These are phyloP conservation scores for Todus mexicanus DNA, from an alignment of 2,797 vertebrate genomes.

Conservation along the genomic window DNA sequence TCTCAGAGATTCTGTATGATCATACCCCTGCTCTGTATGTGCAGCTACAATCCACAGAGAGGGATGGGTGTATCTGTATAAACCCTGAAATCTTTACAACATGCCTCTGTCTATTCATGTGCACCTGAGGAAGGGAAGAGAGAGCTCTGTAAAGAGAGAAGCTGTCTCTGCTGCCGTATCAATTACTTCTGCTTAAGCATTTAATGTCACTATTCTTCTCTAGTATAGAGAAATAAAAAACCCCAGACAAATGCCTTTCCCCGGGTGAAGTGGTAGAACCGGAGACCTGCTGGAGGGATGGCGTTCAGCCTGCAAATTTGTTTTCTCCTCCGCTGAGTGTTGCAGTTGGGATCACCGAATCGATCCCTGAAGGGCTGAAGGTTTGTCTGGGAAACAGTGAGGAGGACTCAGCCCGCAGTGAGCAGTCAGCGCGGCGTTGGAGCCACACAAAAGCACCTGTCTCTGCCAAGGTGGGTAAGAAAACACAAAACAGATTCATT, in stretches of 20 bases:
- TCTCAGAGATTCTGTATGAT: accelerated
- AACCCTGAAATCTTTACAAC: neutral
- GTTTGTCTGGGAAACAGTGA: neutral
- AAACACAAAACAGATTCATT: neutral
- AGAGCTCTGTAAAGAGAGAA: neutral
- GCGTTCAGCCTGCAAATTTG: neutral
- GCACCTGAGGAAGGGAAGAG: neutral
- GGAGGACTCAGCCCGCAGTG: neutral
- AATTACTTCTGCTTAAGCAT: neutral
- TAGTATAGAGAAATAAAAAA: neutral
- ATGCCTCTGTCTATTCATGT: neutral
- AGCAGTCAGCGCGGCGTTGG: neutral
- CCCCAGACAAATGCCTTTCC: neutral
- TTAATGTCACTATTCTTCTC: neutral
- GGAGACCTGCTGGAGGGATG: neutral
- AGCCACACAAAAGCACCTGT: neutral
- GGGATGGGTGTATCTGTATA: accelerated
- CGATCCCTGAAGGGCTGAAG: neutral
- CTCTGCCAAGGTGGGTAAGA: neutral
- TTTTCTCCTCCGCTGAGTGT: neutral
- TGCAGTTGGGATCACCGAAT: neutral
- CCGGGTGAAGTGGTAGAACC: neutral
- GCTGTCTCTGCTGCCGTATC: neutral
- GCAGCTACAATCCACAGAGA: accelerated
- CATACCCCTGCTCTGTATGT: accelerated